Evolutionary conservation across 2,888 invertebrate genomes (phyloP), one percentile per base, ranked within the genome.

Genomic region (Aporophyla nigra): DNA sequence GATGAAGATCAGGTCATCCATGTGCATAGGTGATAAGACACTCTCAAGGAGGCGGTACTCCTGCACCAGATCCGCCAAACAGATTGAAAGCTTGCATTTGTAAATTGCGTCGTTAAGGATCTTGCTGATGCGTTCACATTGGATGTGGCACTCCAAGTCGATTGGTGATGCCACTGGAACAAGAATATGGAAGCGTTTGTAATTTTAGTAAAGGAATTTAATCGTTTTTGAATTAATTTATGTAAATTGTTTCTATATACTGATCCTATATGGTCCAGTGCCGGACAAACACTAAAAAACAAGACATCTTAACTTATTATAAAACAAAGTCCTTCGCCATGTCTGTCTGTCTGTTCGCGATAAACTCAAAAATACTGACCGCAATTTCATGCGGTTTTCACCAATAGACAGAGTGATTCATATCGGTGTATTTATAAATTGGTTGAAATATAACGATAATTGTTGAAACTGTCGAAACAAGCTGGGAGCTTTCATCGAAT

Each of bases 111-210:
- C 97, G 74, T 97, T 94, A 12, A 97, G 86, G 71, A 97, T 96
- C 85, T 96, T 96, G 0, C 96, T 94, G 66, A 97, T 96, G 49
- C 97, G 93, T 76, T 97, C 97, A 5, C 96, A 94, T 91, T 97
- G 97, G 71, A 97, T 97, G 79, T 94, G 92, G 76, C 95, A 95
- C 87, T 97, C 96, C 84, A 97, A 86, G 82, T 97, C 97, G 80
- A 97, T 93, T n/a, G 95, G 95, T 0, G 94, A 94, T 0, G 93
- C 91, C 49, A 89, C 96, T 95, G 84, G 10, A 82, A 85, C 12
- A 62, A 66, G 16, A 21, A 19, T 27, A 24, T n/a, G 16, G 4
- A 24, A 56, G n/a, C 16, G 5, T n/a, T 67, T 21, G 10, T 33
- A 33, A 5, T 40, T n/a, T 0, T 53, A 2, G 6, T 21, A 6